Evolutionary conservation across 2,113 vertebrate species (phyloP), one percentile per base, ranked within the genome.

Genomic region (Dipodomys merriami): DNA sequence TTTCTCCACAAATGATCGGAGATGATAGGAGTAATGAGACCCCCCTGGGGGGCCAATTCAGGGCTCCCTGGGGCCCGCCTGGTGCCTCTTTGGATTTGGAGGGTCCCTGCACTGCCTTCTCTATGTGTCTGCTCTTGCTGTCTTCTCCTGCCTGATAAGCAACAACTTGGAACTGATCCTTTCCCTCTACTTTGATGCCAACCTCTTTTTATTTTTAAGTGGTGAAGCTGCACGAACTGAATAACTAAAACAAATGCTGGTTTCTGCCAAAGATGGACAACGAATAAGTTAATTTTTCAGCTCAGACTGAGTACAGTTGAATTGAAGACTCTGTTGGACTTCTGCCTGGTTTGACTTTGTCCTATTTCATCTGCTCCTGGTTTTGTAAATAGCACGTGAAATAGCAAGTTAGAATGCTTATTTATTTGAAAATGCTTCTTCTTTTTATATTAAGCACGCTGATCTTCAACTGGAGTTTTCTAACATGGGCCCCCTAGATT

Each of bases 401-500:
- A 97, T 57, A 98, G 97, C 98, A 98, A 98, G 97, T 98, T 97
- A 97, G 98, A 96, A 97, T 98, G 98, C 98, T 98, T 98, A 98
- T 98, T 98, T 98, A 98, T 98, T 98, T 98, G 98, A 98, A 97
- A 97, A 97, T 97, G 97, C 96, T 97, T 97, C 97, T 97, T 97
- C 57, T 93, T 85, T 83, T 86, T 79, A 97, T 93, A 96, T 96
- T 98, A 97, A 98, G 97, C 97, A 97, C 96, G 97, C 97, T 97
- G 96, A 97, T 98, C 97, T 98, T 97, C 86, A 97, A 97, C 98
- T 96, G 91, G 96, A 97, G 96, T 93, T 97, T 57, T 98, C 97
- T 98, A 78, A 90, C 72, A 46, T 97, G 97, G 97, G 80, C 83
- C 91, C 10, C 95, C 93, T 93, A 91, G 71, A 94, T 91, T 97